Percentiles rank a stretch among this genome's conserved stretches.
phyloP scores from a whole-genome alignment of 2,888 invertebrate species.

The Drosophila barbarae region DNA sequence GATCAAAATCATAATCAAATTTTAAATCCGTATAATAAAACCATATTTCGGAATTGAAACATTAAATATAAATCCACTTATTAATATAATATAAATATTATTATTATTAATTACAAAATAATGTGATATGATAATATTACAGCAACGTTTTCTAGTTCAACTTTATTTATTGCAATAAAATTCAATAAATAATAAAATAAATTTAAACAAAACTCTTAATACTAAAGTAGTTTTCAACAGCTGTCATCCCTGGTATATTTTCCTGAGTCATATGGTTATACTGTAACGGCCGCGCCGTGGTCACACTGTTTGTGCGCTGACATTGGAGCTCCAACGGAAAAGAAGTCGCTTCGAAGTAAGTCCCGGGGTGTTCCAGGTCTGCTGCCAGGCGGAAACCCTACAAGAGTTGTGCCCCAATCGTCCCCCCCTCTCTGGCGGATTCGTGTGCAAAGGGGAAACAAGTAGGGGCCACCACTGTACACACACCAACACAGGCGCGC shows the following conservation, averaged over 20 bases:
- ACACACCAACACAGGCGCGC: slow-evolving; percentile 20
- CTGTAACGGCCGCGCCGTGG: slow-evolving; percentile 20
- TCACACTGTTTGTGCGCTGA: slow-evolving; percentile 38
- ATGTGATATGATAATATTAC: too few relatives aligned
- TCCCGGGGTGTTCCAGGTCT: slow-evolving; percentile 52
- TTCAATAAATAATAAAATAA: too few relatives aligned
- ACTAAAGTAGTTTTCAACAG: too few relatives aligned
- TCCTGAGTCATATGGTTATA: slow-evolving; percentile 6
- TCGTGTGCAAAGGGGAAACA: slow-evolving; percentile 33
- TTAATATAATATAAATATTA: too few relatives aligned
- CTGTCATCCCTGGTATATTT: background rate
- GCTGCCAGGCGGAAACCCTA: slow-evolving; percentile 30
- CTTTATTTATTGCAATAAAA: too few relatives aligned
- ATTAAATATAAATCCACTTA: background rate
- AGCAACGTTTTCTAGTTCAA: too few relatives aligned
- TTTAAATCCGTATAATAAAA: too few relatives aligned
- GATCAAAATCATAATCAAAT: too few relatives aligned
- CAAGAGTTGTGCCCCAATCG: slow-evolving; percentile 16
- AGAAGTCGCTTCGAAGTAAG: slow-evolving; percentile 57
- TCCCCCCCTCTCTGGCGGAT: slow-evolving; percentile 5
- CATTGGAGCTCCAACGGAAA: slow-evolving; percentile 41
- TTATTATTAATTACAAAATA: too few relatives aligned
- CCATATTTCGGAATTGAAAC: too few relatives aligned
- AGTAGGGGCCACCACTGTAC: slow-evolving; percentile 24
- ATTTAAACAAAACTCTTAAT: too few relatives aligned